Percentiles rank a stretch among this genome's conserved stretches.
phyloP scores from a whole-genome alignment of 1,140 invertebrate species.

The Ceratina australensis region DNA sequence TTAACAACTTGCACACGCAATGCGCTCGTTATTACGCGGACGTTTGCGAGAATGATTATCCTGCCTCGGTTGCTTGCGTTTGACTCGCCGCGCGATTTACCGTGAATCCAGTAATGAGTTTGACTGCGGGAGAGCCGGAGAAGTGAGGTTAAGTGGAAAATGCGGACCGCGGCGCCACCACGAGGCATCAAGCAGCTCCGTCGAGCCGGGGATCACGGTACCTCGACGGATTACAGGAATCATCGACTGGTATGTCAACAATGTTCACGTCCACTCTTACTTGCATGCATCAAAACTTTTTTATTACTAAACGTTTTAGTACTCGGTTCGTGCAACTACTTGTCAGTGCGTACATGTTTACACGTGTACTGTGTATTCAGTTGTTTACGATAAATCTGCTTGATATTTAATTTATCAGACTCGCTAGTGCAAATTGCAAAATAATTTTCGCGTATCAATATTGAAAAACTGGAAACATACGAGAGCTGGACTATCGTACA shows the following conservation, averaged over 20 bases:
- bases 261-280: background rate
- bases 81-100: background rate
- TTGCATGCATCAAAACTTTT: background rate
- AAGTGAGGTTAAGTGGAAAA: slow-evolving; percentile 48
- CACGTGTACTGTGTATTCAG: too few species aligned
- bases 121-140: background rate
- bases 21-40: background rate
- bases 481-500: too few species aligned
- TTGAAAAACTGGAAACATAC: too few species aligned
- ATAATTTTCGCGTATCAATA: too few species aligned
- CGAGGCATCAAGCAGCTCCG: slow-evolving; percentile 64
- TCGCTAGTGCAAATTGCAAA: too few species aligned
- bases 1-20: background rate
- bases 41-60: background rate
- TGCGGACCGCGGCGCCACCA: slow-evolving; percentile 68
- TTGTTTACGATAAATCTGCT: too few species aligned
- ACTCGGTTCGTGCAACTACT: too few species aligned
- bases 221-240: slow-evolving; percentile 67
- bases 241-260: slow-evolving; percentile 63
- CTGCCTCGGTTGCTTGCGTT: background rate
- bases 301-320: background rate
- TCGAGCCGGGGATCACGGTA: slow-evolving; percentile 52
- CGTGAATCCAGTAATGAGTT: slow-evolving; percentile 5
- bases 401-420: too few species aligned
- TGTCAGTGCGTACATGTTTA: too few species aligned